A percentile compares a stretch with the other conserved stretches of the same genome.
Conservation (phyloP, 2,797 vertebrate species). For the Acanthurus lineatus region DNA sequence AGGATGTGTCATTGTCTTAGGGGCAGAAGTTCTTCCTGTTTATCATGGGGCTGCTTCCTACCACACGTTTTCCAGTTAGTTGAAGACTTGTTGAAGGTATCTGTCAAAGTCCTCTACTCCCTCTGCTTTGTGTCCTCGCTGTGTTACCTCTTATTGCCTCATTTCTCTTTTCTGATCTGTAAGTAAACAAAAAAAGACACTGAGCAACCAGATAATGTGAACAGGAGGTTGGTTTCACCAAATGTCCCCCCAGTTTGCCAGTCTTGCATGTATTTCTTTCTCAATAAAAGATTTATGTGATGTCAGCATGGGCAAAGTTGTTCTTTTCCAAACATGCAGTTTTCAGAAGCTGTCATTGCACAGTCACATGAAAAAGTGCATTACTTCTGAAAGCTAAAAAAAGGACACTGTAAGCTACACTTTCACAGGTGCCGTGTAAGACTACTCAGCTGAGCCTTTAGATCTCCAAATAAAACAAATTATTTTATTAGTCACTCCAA, state of each 20-base stretch:
- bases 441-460: neutral
- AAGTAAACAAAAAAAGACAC: conserved; percentile 1
- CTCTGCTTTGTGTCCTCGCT: conserved; percentile 45
- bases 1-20: conserved; percentile 79
- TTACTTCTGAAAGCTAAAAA: conserved; percentile 9
- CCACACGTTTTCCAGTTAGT: conserved; percentile 66
- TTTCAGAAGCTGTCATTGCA: too few relatives aligned
- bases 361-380: neutral
- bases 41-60: conserved; percentile 76
- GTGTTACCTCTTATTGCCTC: conserved; percentile 42
- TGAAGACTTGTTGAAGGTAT: conserved; percentile 54
- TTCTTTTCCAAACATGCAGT: too few relatives aligned
- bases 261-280: too few relatives aligned
- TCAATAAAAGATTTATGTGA: too few relatives aligned
- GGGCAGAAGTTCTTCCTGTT: conserved; percentile 84
- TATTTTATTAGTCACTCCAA: neutral
- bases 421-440: neutral
- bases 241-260: too few relatives aligned
- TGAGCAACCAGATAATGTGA: too few relatives aligned
- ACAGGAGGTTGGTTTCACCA: too few relatives aligned
- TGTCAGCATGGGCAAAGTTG: too few relatives aligned
- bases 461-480: neutral
- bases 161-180: conserved; percentile 49
- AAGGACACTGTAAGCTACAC: neutral
- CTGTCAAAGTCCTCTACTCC: conserved; percentile 23